Conservation (phyloP, 2,113 vertebrate species). For the zebrafish (Danio rerio) region DNA sequence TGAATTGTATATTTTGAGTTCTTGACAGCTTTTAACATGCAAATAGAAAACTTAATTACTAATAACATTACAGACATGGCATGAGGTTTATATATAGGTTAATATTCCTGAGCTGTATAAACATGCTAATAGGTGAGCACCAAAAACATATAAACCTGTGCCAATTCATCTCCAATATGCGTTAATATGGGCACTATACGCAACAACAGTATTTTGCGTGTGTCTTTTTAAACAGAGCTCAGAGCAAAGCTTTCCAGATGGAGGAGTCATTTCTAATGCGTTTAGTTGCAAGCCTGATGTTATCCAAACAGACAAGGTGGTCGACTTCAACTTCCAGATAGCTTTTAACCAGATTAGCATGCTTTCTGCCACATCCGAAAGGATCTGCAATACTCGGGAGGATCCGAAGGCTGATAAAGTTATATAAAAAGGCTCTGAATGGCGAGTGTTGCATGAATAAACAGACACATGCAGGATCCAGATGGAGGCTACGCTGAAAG, state of each 20-base stretch:
- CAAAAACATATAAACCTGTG: background rate
- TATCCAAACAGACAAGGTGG: slow-evolving; percentile 68
- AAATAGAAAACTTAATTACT: too few species aligned
- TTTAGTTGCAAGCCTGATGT: slow-evolving; percentile 61
- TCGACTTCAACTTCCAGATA: slow-evolving; percentile 51
- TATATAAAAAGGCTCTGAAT: background rate
- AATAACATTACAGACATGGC: too few species aligned
- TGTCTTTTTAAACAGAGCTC: slow-evolving; percentile 69
- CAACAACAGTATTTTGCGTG: slow-evolving; percentile 38
- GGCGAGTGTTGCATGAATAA: slow-evolving; percentile 14
- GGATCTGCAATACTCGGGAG: background rate
- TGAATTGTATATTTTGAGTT: too few species aligned
- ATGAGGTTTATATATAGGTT: background rate
- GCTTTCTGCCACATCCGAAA: slow-evolving; percentile 26
- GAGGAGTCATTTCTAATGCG: slow-evolving; percentile 63
- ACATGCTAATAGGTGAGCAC: background rate
- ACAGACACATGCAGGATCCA: background rate
- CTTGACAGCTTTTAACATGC: too few species aligned
- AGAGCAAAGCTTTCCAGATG: slow-evolving; percentile 59
- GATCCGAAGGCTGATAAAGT: background rate
- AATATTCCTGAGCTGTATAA: background rate
- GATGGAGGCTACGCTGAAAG: slow-evolving; percentile 16
- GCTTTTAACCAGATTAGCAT: slow-evolving; percentile 59
- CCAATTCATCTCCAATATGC: background rate
- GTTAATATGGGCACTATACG: slow-evolving; percentile 9